These are phyloP conservation scores for Porites rus DNA, from an alignment of 92 coral and sea anemone genomes.

Conservation along the genomic window DNA sequence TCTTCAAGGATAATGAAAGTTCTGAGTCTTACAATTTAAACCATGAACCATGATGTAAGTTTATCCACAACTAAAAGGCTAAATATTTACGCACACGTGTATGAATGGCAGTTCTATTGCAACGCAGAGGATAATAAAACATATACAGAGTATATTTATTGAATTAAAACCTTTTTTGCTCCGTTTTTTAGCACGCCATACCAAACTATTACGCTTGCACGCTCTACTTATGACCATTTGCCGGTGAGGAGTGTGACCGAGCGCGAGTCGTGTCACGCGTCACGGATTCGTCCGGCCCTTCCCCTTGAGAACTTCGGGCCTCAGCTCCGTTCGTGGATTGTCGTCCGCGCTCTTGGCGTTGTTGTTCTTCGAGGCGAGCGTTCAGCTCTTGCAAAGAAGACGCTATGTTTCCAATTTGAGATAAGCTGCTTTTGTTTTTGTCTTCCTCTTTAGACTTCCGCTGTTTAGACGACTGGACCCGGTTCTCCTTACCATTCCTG, in stretches of 20 bases:
- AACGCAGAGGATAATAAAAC: no score
- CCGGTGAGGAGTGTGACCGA: background rate
- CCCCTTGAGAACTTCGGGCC: background rate
- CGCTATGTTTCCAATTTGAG: constrained; percentile 20
- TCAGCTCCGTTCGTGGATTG: background rate
- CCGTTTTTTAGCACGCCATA: background rate
- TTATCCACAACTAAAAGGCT: no score
- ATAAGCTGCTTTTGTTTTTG: background rate
- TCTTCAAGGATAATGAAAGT: no score
- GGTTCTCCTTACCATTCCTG: constrained; percentile 26
- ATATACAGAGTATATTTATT: no score
- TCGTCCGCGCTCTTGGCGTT: constrained; percentile 8
- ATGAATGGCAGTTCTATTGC: no score
- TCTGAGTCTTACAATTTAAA: no score
- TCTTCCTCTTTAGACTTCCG: constrained; percentile 12
- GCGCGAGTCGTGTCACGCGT: constrained; percentile 6
- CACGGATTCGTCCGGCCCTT: constrained; percentile 3
- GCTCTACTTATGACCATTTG: constrained; percentile 8
- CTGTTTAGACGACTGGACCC: background rate
- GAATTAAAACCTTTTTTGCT: background rate
- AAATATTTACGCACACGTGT: no score
- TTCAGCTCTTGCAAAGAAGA: constrained; percentile 12
- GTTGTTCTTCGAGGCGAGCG: constrained; percentile 34
- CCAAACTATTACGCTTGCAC: background rate
- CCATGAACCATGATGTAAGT: no score